Base-by-base conservation (phyloP, 2,888 invertebrate species). In the Pyrrhia umbra region DNA sequence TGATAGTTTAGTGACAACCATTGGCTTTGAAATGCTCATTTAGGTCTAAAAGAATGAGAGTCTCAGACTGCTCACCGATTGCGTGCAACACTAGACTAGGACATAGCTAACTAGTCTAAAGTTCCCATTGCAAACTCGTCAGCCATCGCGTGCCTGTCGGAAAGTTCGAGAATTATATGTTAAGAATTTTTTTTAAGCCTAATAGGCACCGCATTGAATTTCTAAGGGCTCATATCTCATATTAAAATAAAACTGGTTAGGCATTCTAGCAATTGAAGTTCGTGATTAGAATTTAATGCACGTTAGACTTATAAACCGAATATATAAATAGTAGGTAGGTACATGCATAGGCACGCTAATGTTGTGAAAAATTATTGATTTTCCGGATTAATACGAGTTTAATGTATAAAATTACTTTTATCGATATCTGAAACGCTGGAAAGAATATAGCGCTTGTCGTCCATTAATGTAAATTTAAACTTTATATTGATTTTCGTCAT, bases 351-450 rank as follows among this genome's bases (percentile, higher is more conserved):
- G 57, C 56, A 68, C 42, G 57, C 39, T 52, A 56, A 72, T 68
- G 58, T 74, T 58, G 63, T 68, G 68, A 74, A 63, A 73, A 74
- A 58, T 34, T 74, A 74, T 68, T 68, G 68, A 72, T 74, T 72
- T 74, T 74, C 68, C 68, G 68, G 71, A 58, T 74, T 74, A 68
- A 51, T 46, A 50, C 15, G 15, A 63, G 34, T 63, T 74, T 59
- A 55, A 37, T 63, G 63, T 58, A 51, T 40, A 74, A 63, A 63
- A 68, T 74, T 47, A 13, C 6, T 63, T 60, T 72, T 74, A 72
- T 72, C 75, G 71, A 23, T 39, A 18, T 58, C 55, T 72, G 51
- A 55, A 74, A 74, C 71, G 71, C 75, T 68, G 63, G 39, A 58
- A 46, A 39, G 30, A 73, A 54, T 62, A 68, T 30, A 45, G 62